Conservation (phyloP, 2,113 vertebrate species). For the Cathartes aura region DNA sequence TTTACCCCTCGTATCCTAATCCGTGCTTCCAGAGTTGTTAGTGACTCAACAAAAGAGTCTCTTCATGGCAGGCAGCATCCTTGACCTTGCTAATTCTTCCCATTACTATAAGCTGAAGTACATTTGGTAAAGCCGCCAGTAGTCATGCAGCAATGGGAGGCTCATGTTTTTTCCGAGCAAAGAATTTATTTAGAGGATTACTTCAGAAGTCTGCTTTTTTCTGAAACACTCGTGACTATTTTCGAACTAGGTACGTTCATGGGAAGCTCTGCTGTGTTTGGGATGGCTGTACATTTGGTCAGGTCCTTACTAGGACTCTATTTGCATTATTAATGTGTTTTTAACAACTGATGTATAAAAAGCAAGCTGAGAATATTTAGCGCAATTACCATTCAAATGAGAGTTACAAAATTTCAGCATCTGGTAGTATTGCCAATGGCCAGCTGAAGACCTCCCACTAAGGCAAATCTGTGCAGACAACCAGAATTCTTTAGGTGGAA, state of each 20-base stretch:
- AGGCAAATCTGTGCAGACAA: neutral
- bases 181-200: neutral
- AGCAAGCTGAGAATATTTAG: neutral
- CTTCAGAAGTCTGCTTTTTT: neutral
- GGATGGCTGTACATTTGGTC: neutral
- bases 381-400: neutral
- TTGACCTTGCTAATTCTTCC: neutral
- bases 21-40: neutral
- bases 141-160: neutral
- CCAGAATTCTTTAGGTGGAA: neutral
- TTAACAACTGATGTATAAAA: neutral
- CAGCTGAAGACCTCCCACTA: neutral
- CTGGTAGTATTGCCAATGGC: neutral
- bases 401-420: neutral
- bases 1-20: neutral
- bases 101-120: neutral
- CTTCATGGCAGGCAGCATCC: neutral
- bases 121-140: neutral
- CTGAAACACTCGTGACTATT: fast-evolving
- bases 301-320: neutral
- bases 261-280: neutral
- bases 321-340: neutral
- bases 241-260: fast-evolving
- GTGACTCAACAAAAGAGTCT: neutral
- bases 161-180: neutral